These are phyloP conservation scores for Brachionus rubens DNA, from an alignment of 1,140 invertebrate species.

Conservation along the genomic window DNA sequence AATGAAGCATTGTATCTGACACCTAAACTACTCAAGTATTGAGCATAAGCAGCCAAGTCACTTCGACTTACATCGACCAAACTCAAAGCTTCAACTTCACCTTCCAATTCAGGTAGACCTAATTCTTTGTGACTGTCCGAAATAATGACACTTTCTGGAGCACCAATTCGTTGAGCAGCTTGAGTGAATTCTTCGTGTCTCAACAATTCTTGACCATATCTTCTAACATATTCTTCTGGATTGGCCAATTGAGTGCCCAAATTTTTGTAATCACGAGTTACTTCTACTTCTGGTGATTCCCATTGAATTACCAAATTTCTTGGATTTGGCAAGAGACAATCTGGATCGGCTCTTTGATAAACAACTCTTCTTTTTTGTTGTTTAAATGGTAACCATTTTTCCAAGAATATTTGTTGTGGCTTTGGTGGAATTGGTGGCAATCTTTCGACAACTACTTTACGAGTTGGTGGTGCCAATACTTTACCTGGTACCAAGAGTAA, in stretches of 20 bases:
- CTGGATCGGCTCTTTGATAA: background rate
- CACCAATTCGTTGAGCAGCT: slow-evolving; percentile 6
- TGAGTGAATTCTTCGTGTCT: slow-evolving; percentile 26
- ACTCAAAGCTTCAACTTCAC: slow-evolving; percentile 12
- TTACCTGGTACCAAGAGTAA: background rate
- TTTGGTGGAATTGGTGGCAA: slow-evolving; percentile 39
- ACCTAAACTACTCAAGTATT: background rate
- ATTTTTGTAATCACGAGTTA: background rate
- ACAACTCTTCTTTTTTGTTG: slow-evolving; percentile 23
- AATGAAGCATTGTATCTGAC: slow-evolving; percentile 17
- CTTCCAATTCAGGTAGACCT: background rate
- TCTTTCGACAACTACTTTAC: slow-evolving; percentile 44
- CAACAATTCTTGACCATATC: slow-evolving; percentile 4
- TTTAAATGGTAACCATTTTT: slow-evolving; percentile 46
- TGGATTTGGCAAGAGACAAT: background rate
- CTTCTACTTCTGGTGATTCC: slow-evolving; percentile 36
- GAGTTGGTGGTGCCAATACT: slow-evolving; percentile 13
- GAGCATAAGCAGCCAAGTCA: slow-evolving; percentile 13
- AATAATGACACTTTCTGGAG: background rate
- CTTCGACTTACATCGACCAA: background rate
- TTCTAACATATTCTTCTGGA: slow-evolving; percentile 35
- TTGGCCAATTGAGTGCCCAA: slow-evolving; percentile 18
- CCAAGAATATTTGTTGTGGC: slow-evolving; percentile 33
- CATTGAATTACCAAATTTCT: slow-evolving; percentile 44
- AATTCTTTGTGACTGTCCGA: slow-evolving; percentile 11